These are phyloP conservation scores for Listronotus bonariensis DNA, from an alignment of 1,140 invertebrate species.

Conservation along the genomic window DNA sequence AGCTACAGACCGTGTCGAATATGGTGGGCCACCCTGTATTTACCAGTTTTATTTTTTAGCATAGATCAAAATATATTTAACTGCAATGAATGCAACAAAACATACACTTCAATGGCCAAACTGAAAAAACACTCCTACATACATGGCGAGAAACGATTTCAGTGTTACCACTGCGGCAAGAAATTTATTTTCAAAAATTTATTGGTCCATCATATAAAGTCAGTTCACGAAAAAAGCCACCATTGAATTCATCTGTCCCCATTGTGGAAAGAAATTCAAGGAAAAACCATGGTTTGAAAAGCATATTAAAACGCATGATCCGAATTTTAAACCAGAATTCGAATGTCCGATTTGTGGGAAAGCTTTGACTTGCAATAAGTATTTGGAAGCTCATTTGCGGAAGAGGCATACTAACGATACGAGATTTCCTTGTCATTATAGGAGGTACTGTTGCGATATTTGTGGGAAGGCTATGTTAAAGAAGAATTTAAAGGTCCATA, in stretches of 20 bases:
- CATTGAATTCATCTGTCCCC: slow-evolving; percentile 17
- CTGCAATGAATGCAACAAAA: slow-evolving; percentile 43
- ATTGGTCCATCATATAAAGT: slow-evolving; percentile 14
- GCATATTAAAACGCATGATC: slow-evolving; percentile 25
- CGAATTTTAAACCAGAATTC: slow-evolving; percentile 20
- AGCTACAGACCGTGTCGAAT: too few species aligned
- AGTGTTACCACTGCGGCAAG: slow-evolving; percentile 22
- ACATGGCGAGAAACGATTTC: slow-evolving; percentile 59
- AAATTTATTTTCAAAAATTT: slow-evolving; percentile 21
- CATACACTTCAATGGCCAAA: slow-evolving; percentile 41
- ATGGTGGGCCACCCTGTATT: too few species aligned
- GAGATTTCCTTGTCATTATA: slow-evolving; percentile 21
- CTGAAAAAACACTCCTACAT: slow-evolving; percentile 51
- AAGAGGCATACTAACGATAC: slow-evolving; percentile 15
- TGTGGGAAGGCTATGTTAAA: slow-evolving; percentile 30
- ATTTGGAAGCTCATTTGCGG: slow-evolving; percentile 43
- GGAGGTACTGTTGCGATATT: slow-evolving; percentile 30
- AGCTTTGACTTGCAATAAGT: slow-evolving; percentile 45
- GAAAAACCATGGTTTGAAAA: slow-evolving; percentile 24
- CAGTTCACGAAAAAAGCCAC: slow-evolving; percentile 7
- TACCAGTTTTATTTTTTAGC: slow-evolving; percentile 5
- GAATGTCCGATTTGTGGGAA: slow-evolving; percentile 56
- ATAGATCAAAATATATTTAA: neutral
- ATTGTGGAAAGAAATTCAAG: slow-evolving; percentile 27
- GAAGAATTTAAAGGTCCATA: slow-evolving; percentile 28